These are phyloP conservation scores for Panagrolaimus sp. DNA, from an alignment of 1,140 invertebrate genomes.

Conservation along the genomic window DNA sequence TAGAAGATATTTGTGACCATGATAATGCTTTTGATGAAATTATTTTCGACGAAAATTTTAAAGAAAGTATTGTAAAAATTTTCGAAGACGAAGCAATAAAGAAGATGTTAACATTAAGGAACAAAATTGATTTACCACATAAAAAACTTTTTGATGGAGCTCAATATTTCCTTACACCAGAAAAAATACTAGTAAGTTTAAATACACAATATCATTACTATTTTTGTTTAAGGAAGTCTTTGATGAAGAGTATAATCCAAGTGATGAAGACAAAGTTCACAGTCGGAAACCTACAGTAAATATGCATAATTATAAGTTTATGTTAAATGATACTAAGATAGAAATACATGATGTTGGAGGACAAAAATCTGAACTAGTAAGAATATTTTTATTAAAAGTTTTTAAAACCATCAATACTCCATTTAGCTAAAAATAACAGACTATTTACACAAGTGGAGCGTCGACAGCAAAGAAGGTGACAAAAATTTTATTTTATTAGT, in stretches of 20 bases:
- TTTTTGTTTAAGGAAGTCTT: slow-evolving; percentile 33
- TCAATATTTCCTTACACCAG: slow-evolving; percentile 34
- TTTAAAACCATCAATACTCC: background rate
- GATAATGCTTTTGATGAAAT: slow-evolving; percentile 24
- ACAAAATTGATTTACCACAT: slow-evolving; percentile 34
- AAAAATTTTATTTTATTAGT: slow-evolving; percentile 45
- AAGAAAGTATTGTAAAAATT: slow-evolving; percentile 25
- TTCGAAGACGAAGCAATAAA: slow-evolving; percentile 38
- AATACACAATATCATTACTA: background rate
- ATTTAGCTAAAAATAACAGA: slow-evolving; percentile 10
- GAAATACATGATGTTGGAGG: slow-evolving; percentile 47
- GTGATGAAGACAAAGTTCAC: slow-evolving; percentile 32
- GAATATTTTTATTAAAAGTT: background rate
- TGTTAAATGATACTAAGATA: slow-evolving; percentile 30
- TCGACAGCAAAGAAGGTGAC: slow-evolving; percentile 19
- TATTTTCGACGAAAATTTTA: slow-evolving; percentile 22
- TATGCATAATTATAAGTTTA: slow-evolving; percentile 44
- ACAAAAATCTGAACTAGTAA: slow-evolving; percentile 38
- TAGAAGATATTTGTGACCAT: slow-evolving; percentile 29
- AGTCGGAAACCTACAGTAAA: slow-evolving; percentile 38
- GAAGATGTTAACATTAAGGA: slow-evolving; percentile 30
- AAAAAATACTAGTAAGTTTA: slow-evolving; percentile 29
- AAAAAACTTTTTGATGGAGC: slow-evolving; percentile 37
- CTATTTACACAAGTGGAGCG: slow-evolving; percentile 37
- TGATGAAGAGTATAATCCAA: slow-evolving; percentile 27